Base-by-base conservation (phyloP, 2,888 invertebrate species). In the Leptopilina myrica region DNA sequence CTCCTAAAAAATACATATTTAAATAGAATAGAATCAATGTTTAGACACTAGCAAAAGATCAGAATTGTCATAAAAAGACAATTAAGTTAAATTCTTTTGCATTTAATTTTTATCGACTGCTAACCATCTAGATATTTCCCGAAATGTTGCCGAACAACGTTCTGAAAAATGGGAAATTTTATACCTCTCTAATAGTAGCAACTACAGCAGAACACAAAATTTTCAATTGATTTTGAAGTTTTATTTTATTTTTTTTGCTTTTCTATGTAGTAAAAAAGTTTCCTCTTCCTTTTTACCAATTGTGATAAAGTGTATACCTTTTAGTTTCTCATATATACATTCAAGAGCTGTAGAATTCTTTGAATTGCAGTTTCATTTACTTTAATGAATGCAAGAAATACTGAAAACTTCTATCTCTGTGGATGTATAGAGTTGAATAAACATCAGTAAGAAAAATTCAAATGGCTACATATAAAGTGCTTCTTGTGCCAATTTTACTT, bases 301-400 rank as follows among this genome's bases (percentile, higher is more conserved):
- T 20, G 62, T 62, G 62, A 62, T 62, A 20, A 62, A 62, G 20
- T 62, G 15, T 62, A 62, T 62, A 62, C 62, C 62, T 62, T 15
- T 62, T 15, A n/a, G 62, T 20, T 15, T 15, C 7, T 59, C 7
- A 9, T 15, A 9, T 15, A 62, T 8, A 62, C 20, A 20, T 15
- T 62, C 20, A 20, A 6, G 20, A 62, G 20, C 62, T 20, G 7
- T 62, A 62, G 62, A 62, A 20, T 20, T 62, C 20, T 15, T 62
- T 62, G 15, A 7, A 15, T 15, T 15, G 20, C 20, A 62, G 62
- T 62, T 62, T 62, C 20, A 62, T 62, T 62, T 62, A 20, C 15
- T 62, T 62, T 62, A 62, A 62, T 62, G 62, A 62, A 20, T 15
- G 2, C 20, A 8, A 20, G 62, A 62, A 62, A 62, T 15, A 20